These are phyloP conservation scores for Anguilla anguilla DNA, from an alignment of 2,797 vertebrate species.

Conservation along the genomic window DNA sequence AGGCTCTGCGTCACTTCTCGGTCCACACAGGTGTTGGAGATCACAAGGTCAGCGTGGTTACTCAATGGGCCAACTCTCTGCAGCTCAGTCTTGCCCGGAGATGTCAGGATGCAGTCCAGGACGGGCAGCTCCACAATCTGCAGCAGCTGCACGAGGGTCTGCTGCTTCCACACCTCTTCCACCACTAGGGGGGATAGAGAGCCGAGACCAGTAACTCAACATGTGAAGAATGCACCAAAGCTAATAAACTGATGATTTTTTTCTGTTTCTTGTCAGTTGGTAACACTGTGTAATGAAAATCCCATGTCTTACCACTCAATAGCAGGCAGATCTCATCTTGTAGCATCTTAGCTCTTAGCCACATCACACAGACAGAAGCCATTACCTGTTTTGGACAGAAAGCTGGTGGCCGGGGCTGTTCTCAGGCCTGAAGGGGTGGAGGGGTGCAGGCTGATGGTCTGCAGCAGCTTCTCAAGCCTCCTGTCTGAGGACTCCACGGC, in stretches of 20 bases:
- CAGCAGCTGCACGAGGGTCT: conserved; percentile 79
- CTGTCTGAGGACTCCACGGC: conserved; percentile 73
- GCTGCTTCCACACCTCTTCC: conserved; percentile 83
- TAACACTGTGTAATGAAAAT: not conserved
- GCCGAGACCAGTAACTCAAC: not conserved
- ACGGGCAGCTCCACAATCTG: conserved; percentile 82
- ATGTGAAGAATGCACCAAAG: not conserved
- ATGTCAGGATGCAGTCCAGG: conserved; percentile 79
- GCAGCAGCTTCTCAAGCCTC: conserved; percentile 77
- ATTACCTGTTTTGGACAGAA: conserved; percentile 77
- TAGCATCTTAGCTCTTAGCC: not conserved
- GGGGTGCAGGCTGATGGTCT: conserved; percentile 68
- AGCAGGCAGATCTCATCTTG: not conserved
- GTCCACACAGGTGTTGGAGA: conserved; percentile 84
- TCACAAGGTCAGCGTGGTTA: conserved; percentile 76
- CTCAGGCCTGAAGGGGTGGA: conserved; percentile 56
- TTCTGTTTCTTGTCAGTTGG: not conserved
- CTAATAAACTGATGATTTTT: not conserved
- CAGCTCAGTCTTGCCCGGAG: conserved; percentile 66
- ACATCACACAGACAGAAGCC: not conserved
- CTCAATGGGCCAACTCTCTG: conserved; percentile 49
- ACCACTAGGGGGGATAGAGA: conserved; percentile 65
- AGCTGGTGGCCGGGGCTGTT: conserved; percentile 48
- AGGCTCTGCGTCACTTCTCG: conserved; percentile 75
- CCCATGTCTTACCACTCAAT: not conserved